A percentile compares a stretch with the other conserved stretches of the same genome.
Conservation (phyloP, 2,797 vertebrate genomes). For the Sebastes goodei region DNA sequence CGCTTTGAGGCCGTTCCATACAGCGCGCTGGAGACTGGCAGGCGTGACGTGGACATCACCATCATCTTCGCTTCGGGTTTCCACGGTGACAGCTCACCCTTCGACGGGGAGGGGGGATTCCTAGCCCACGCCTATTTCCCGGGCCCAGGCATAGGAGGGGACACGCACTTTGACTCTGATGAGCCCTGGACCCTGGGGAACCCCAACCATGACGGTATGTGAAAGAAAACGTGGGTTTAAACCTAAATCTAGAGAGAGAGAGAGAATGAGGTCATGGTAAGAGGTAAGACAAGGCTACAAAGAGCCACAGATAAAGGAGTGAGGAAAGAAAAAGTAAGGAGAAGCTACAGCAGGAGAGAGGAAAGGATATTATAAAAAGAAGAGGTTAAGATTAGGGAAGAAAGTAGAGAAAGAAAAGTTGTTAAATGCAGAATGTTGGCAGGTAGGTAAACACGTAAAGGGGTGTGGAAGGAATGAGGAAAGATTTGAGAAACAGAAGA, state of each 20-base stretch:
- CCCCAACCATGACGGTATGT: slow-evolving; percentile 95
- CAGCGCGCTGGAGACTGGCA: slow-evolving; percentile 93
- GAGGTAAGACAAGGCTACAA: background rate
- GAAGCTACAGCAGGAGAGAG: background rate
- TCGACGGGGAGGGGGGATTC: slow-evolving; percentile 98
- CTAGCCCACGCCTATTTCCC: slow-evolving; percentile 98
- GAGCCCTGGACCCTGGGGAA: slow-evolving; percentile 99
- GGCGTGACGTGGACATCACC: slow-evolving; percentile 97
- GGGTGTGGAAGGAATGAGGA: slow-evolving; percentile 2
- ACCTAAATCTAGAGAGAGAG: background rate
- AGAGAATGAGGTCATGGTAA: background rate
- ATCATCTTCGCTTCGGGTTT: slow-evolving; percentile 99
- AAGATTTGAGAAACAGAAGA: background rate
- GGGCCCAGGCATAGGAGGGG: slow-evolving; percentile 96
- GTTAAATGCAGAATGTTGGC: background rate
- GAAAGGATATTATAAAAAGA: background rate
- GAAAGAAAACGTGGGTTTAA: slow-evolving; percentile 19
- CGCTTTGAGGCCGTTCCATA: slow-evolving; percentile 98
- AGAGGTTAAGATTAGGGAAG: background rate
- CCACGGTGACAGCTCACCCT: slow-evolving; percentile 98
- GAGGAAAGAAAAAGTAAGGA: background rate
- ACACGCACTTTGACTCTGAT: slow-evolving; percentile 99
- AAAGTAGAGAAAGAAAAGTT: background rate
- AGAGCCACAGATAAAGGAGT: background rate
- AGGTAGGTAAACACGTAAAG: background rate